Conservation (phyloP, 2,797 vertebrate species). For the Gouania willdenowi region DNA sequence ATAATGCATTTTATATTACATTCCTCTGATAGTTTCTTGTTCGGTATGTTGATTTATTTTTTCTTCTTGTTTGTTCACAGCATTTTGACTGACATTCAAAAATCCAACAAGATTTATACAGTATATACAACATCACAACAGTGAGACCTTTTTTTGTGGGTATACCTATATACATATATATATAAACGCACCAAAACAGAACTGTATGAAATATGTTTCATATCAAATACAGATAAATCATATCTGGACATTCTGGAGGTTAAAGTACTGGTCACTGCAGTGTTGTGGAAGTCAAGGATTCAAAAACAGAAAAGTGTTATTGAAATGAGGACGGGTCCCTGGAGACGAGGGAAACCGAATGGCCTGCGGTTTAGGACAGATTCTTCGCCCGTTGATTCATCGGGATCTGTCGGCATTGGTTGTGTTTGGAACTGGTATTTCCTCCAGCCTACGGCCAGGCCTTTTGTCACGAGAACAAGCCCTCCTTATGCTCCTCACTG, state of each 20-base stretch:
- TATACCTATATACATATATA: slow-evolving; percentile 23
- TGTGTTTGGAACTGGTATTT: slow-evolving; percentile 69
- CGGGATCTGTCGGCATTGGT: slow-evolving; percentile 63
- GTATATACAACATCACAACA: neutral
- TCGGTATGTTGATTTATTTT: too few species aligned
- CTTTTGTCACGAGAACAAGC: slow-evolving; percentile 73
- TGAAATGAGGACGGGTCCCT: slow-evolving; percentile 46
- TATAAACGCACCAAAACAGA: slow-evolving; percentile 2
- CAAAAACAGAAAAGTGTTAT: slow-evolving; percentile 48
- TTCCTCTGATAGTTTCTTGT: neutral
- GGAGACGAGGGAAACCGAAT: slow-evolving; percentile 23
- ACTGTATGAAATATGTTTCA: slow-evolving; percentile 3
- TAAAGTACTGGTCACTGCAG: slow-evolving; percentile 6
- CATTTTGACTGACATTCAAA: slow-evolving; percentile 27
- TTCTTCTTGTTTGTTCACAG: slow-evolving; percentile 10
- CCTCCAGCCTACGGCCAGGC: slow-evolving; percentile 72
- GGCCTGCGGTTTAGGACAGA: slow-evolving; percentile 61
- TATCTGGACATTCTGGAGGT: too few species aligned
- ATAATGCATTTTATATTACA: neutral
- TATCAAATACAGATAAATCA: too few species aligned
- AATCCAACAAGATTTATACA: neutral
- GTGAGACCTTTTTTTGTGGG: neutral
- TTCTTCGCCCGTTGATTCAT: slow-evolving; percentile 70
- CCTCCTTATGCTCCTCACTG: slow-evolving; percentile 68
- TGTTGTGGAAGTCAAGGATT: slow-evolving; percentile 42